A percentile compares a stretch with the other conserved stretches of the same genome.
Conservation (phyloP, 2,888 invertebrate species). For the Lochmaea crataegi region DNA sequence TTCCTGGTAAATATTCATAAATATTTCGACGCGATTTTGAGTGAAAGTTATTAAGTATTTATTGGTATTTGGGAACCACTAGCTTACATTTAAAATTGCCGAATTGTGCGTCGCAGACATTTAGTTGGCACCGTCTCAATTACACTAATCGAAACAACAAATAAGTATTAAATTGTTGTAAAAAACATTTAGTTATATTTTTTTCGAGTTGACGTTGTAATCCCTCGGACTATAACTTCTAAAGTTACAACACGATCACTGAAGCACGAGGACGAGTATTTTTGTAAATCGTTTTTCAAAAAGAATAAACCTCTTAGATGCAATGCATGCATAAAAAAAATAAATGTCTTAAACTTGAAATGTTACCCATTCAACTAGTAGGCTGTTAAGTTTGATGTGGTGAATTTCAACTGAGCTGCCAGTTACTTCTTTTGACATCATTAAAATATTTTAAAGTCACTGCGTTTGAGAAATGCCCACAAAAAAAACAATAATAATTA, state of each 20-base stretch:
- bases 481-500: not conserved
- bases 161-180: no score
- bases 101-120: no score
- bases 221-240: slow-evolving; percentile 15
- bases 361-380: slow-evolving; percentile 29
- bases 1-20: not conserved
- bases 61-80: no score
- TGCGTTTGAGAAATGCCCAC: slow-evolving; percentile 1
- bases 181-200: no score
- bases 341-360: slow-evolving; percentile 34
- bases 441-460: slow-evolving; percentile 21
- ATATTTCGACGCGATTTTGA: no score
- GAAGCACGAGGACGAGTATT: slow-evolving; percentile 35
- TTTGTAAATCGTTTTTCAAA: slow-evolving; percentile 32
- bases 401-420: slow-evolving; percentile 17
- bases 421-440: slow-evolving; percentile 21
- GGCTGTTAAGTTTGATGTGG: slow-evolving; percentile 19
- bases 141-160: no score
- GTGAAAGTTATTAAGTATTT: no score
- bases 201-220: not conserved
- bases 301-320: slow-evolving; percentile 32
- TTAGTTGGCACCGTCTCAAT: no score
- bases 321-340: slow-evolving; percentile 32
- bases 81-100: no score
- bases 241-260: slow-evolving; percentile 24